Evolutionary conservation across 2,888 invertebrate genomes (phyloP), one percentile per base, ranked within the genome.

Genomic region (Clitarchus hookeri): DNA sequence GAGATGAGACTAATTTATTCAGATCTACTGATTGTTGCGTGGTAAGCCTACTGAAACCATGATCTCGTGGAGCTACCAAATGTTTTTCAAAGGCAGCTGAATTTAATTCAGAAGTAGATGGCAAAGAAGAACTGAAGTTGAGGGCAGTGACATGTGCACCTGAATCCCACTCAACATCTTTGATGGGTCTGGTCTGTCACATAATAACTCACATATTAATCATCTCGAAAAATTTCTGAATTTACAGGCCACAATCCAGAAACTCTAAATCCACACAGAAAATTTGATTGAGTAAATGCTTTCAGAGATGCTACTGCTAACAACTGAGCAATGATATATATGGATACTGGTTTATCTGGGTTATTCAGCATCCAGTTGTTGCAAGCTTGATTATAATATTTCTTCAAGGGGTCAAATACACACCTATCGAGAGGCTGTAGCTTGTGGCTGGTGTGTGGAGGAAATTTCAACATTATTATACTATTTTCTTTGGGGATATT

Each of bases 401-500:
- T 48, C 80, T 88, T 86, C 27, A 87, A 87, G 12, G 88, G 87
- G 77, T 86, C 88, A 86, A 84, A 89, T 23, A 87, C 85, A 54
- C 85, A 44, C 44, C 85, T 82, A 87, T 89, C 89, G 44, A 89
- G 85, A 44, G 89, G 90, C 85, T 90, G 89, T 78, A 90, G 80
- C 86, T 89, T 89, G 83, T 90, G 89, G 27, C 87, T 88, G 86
- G 84, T 78, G 78, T 78, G 78, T 78, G 78, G 78, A 8, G 78
- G 78, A 78, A 78, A 78, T 78, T 11, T 78, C 90, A 89, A 78
- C 78, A 78, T 78, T n/a, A 89, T 88, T 53, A 90, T 87, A 23
- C 89, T 89, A 87, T 89, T 88, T n/a, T 89, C 88, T 87, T 88
- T 89, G 16, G 89, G 89, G 65, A 87, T 85, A 84, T 90, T 27